Conservation (phyloP, 2,888 invertebrate species). For the Heteromurus nitidus region DNA sequence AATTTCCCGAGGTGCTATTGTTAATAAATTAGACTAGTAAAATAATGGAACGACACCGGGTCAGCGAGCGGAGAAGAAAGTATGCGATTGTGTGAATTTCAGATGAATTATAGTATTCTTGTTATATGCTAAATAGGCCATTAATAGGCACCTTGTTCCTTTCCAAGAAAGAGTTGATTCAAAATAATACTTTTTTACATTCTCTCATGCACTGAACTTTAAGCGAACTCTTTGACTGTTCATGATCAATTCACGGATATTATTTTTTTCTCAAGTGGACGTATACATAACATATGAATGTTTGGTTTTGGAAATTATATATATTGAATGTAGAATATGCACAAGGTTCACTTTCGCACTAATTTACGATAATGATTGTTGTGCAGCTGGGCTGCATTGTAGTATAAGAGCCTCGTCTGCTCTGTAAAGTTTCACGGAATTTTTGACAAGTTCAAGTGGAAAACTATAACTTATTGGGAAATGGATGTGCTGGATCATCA, state of each 20-base stretch:
- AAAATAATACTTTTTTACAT: too few species aligned
- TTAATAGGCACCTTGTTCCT: too few species aligned
- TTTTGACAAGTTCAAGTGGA: constrained; percentile 61
- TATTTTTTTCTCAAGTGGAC: background rate
- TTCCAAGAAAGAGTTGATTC: too few species aligned
- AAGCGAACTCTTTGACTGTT: background rate
- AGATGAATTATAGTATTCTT: too few species aligned
- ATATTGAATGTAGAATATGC: background rate
- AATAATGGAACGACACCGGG: too few species aligned
- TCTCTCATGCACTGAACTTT: background rate
- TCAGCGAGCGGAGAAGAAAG: too few species aligned
- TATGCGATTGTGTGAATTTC: too few species aligned
- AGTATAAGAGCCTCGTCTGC: background rate
- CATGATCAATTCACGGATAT: background rate
- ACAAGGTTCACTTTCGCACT: background rate
- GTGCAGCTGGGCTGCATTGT: background rate
- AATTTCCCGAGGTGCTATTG: too few species aligned
- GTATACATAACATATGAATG: too few species aligned
- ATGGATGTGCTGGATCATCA: background rate
- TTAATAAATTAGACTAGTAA: too few species aligned
- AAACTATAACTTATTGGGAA: constrained; percentile 19
- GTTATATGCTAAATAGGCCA: too few species aligned
- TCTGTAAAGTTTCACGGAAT: constrained; percentile 25
- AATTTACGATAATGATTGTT: constrained; percentile 1
- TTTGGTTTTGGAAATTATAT: too few species aligned